Conservation (phyloP, 2,888 invertebrate species). For the Hypsopygia costalis region DNA sequence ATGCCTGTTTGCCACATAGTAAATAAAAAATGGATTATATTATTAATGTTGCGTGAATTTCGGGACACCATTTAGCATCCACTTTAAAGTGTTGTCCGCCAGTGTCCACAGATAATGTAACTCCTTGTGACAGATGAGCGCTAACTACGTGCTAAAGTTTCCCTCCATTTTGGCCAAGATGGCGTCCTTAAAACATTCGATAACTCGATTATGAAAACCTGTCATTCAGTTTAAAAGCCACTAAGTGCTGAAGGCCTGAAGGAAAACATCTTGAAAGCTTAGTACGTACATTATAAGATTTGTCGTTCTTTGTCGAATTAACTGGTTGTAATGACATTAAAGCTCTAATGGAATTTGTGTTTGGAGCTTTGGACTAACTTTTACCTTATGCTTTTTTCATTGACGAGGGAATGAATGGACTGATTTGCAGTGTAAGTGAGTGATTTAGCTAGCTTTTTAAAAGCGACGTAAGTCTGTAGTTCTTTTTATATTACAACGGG, state of each 20-base stretch:
- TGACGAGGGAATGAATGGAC: no score
- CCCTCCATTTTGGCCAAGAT: constrained; percentile 29
- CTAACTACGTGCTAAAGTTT: background rate
- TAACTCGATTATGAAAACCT: constrained; percentile 43
- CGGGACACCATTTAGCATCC: no score
- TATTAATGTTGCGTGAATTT: no score
- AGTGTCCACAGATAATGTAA: background rate
- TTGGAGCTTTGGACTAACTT: background rate
- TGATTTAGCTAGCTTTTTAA: no score
- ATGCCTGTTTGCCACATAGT: no score
- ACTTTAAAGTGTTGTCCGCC: no score
- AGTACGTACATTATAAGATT: constrained; percentile 45
- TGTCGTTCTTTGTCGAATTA: constrained; percentile 45
- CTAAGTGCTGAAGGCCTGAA: constrained; percentile 42
- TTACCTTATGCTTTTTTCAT: background rate
- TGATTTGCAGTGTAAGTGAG: no score
- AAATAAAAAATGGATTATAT: no score
- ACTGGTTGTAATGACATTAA: constrained; percentile 25
- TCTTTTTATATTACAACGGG: no score
- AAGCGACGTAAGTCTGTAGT: no score
- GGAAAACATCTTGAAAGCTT: constrained; percentile 60
- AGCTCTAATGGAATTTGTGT: constrained; percentile 1
- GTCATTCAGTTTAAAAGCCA: constrained; percentile 45
- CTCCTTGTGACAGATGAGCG: background rate
- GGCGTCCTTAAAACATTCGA: constrained; percentile 29